phyloP scores from a whole-genome alignment of 2,888 invertebrate genomes.

The Phorcus lineatus region DNA sequence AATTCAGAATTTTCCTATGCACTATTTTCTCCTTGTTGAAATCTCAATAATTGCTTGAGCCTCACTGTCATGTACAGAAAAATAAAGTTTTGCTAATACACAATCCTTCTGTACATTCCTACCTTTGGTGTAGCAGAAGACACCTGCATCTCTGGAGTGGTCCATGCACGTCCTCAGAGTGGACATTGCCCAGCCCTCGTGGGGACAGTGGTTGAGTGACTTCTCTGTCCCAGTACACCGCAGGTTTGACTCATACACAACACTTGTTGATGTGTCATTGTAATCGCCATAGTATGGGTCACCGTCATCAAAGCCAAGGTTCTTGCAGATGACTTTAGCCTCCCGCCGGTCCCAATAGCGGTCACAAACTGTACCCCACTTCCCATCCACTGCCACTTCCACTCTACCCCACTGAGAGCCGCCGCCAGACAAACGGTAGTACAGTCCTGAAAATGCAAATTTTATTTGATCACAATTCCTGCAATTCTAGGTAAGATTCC shows the following conservation, averaged over 20 bases:
- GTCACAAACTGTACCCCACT: slow-evolving; percentile 85
- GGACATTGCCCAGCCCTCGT: slow-evolving; percentile 60
- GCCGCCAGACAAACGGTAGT: slow-evolving; percentile 55
- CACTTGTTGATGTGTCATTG: slow-evolving; percentile 47
- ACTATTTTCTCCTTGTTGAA: too few species aligned
- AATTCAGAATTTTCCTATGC: too few species aligned
- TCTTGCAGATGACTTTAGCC: slow-evolving; percentile 79
- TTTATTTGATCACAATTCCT: background rate
- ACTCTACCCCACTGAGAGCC: slow-evolving; percentile 72
- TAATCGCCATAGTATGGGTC: slow-evolving; percentile 48
- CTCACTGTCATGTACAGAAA: too few species aligned
- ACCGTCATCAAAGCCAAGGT: slow-evolving; percentile 59
- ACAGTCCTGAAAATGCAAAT: slow-evolving; percentile 43
- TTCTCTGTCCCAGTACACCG: slow-evolving; percentile 61
- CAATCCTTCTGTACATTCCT: background rate
- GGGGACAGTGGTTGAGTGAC: slow-evolving; percentile 60
- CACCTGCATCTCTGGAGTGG: slow-evolving; percentile 59
- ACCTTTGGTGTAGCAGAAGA: slow-evolving; percentile 66
- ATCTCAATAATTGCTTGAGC: too few species aligned
- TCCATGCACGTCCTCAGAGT: slow-evolving; percentile 46
- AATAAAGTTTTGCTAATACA: too few species aligned
- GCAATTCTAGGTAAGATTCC: background rate
- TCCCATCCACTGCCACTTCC: slow-evolving; percentile 82
- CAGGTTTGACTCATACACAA: slow-evolving; percentile 63
- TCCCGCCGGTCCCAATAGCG: slow-evolving; percentile 84